Evolutionary conservation across 2,888 invertebrate genomes (phyloP).

Genomic region (Achlya flavicornis): DNA sequence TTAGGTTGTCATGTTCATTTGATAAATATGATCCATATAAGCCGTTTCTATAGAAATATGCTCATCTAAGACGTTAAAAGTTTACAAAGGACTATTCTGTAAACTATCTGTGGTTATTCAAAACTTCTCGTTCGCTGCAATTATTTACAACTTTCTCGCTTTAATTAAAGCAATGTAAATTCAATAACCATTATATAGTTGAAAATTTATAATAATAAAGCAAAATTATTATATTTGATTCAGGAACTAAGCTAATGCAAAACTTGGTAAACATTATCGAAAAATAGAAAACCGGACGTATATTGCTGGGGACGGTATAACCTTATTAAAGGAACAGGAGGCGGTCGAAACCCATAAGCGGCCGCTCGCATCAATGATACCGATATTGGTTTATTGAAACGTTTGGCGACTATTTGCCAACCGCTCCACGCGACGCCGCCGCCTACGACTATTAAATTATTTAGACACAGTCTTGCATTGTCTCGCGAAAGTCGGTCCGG

Average conservation of each 20-base stretch:
- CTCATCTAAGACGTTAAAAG: not conserved
- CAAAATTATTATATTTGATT: not conserved
- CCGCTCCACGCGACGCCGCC: constrained; percentile 57
- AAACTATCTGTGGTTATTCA: not conserved
- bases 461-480: constrained; percentile 76
- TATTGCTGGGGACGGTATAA: not conserved
- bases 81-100: not conserved
- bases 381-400: constrained; percentile 18
- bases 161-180: not conserved
- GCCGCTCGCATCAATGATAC: constrained; percentile 19
- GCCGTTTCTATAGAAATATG: not conserved
- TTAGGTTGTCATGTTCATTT: too few species aligned
- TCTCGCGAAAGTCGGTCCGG: constrained; percentile 70
- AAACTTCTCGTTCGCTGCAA: not conserved
- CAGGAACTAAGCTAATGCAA: not conserved
- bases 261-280: not conserved
- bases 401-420: constrained; percentile 60
- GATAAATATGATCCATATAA: not conserved
- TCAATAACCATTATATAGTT: not conserved
- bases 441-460: constrained; percentile 78
- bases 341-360: constrained; percentile 21
- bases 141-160: too few species aligned
- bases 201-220: not conserved
- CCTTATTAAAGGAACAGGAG: constrained; percentile 9
- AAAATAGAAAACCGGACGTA: not conserved